Evolutionary conservation across 2,888 invertebrate genomes (phyloP).

Genomic region (Rotaria sp.): DNA sequence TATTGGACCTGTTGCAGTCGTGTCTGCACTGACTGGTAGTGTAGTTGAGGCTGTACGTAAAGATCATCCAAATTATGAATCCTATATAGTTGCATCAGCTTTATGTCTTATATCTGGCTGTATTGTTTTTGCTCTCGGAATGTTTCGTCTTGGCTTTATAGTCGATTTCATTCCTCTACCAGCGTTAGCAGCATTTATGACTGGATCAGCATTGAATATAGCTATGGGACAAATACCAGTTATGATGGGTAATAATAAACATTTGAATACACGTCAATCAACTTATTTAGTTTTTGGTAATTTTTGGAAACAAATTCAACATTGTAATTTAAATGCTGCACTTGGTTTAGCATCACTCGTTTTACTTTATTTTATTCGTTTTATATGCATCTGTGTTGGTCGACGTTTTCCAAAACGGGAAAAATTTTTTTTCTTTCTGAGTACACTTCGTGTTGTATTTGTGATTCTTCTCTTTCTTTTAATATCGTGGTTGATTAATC

Average conservation of each 20-base stretch:
- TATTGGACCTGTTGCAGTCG: background rate
- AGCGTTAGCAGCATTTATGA: too few relatives aligned
- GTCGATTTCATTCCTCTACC: background rate
- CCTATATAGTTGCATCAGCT: background rate
- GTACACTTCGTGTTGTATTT: background rate
- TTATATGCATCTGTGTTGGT: background rate
- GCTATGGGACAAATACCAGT: background rate
- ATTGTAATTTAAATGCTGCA: background rate
- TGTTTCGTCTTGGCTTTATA: background rate
- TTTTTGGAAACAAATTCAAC: background rate
- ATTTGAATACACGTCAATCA: background rate
- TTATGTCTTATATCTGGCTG: background rate
- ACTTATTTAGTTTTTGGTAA: background rate
- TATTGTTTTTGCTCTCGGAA: background rate
- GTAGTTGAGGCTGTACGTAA: too few relatives aligned
- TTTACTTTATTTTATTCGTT: background rate
- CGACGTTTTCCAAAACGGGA: background rate
- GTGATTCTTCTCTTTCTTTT: background rate
- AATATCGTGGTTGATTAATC: background rate
- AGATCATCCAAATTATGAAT: background rate
- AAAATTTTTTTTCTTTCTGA: background rate
- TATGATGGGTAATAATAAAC: background rate
- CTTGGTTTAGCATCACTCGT: background rate
- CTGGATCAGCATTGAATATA: background rate
- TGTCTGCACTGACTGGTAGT: background rate